Evolutionary conservation across 2,888 invertebrate genomes (phyloP), one percentile per base, ranked within the genome.

Genomic region (Gastracanthus pulcherrimus): DNA sequence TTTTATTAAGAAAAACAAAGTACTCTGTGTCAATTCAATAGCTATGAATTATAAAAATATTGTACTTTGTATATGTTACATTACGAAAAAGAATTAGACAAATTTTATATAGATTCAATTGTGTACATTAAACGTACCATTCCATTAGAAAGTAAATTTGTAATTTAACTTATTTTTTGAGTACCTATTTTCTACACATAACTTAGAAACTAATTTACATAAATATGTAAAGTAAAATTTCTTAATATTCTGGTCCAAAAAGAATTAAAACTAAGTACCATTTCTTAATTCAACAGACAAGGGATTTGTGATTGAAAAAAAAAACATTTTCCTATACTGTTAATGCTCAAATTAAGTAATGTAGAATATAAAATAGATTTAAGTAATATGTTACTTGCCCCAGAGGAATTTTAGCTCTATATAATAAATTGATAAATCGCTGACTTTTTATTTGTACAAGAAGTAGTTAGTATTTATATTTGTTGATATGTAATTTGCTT

Each of bases 261-360:
- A 3, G 55, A 38, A 51, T 34, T 31, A 29, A 64, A 38, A 7
- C 19, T 16, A 48, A 64, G 4, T 58, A 64, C 2, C 36, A 41
- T 66, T 51, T 3, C 45, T 75, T 45, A 55, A 64, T 62, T 60
- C n/a, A 9, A 41, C 38, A 74, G 23, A 26, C 0, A 69, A 38
- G 9, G n/a, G 19, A 38, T 69, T 80, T 80, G 55, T 76, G 36
- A 76, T 69, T 51, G 31, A 51, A 58, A 80, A 58, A 78, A 71
- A 71, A 23, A 76, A 60, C 71, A 74, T 83, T 88, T 85, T 86
- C 82, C 83, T 85, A 83, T 81, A 84, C 84, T 82, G 83, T 82
- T 84, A 84, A 86, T 88, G 89, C 89, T 88, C 89, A 89, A 89
- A 85, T 84, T 88, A 41, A 41, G 26, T 76, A 80, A 34, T 41